Base-by-base conservation (phyloP, 2,797 vertebrate species). In the Bradypus variegatus region DNA sequence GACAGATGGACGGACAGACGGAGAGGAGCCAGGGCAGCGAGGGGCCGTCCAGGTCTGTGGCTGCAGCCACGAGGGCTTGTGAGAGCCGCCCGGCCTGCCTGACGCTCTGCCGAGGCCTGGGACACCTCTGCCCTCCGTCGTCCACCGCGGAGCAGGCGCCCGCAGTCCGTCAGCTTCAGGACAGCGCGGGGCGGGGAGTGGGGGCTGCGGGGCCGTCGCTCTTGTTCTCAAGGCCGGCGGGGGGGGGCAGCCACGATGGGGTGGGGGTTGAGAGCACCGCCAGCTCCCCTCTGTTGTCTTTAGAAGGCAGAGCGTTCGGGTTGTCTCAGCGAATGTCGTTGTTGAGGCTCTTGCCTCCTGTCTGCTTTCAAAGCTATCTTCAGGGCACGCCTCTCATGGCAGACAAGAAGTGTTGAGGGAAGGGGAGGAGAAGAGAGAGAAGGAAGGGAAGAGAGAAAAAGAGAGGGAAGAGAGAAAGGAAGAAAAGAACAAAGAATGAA, bases 41-140 rank as follows among this genome's bases (percentile, higher is more conserved):
- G 87, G 78, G 91, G 91, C 94, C 88, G 91, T 76, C 11, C 2
- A 86, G 91, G 91, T 94, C 95, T 96, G 92, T 92, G 94, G 90
- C 76, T 89, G 83, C 6, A 75, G 80, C 86, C 88, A 91, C 95
- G 95, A 94, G 79, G 93, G 91, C 84, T 96, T 94, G 95, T 95
- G 94, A 96, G 95, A 84, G 94, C 64, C 90, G 88, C n/a, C n/a
- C n/a, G n/a, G 93, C 85, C 15, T 38, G 60, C 0, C 85, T 96
- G 93, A 95, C 90, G 85, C 5, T 50, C 96, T 95, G 96, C 94
- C 69, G 88, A 91, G 53, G 93, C 31, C 76, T 41, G 2, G 1
- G 53, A 65, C 84, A 78, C 91, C 89, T 29, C 93, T 94, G 95
- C 75, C 89, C 45, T 5, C 87, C 92, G 2, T 64, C 48, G 95